Conservation (phyloP, 2,888 invertebrate genomes). For the Xestobium rufovillosum region DNA sequence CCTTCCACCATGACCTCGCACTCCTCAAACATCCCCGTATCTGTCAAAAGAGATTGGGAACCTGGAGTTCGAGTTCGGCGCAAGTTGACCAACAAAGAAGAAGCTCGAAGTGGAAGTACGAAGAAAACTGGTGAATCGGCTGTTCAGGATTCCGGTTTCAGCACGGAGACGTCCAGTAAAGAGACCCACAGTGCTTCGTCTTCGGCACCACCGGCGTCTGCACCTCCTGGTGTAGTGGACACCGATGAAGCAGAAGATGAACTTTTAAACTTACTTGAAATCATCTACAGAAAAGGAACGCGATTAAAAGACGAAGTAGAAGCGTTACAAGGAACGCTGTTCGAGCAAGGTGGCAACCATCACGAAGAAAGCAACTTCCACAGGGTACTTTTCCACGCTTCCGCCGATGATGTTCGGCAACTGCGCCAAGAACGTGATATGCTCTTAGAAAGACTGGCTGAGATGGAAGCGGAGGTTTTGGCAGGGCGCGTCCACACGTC, state of each 20-base stretch:
- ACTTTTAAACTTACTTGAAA: slow-evolving; percentile 76
- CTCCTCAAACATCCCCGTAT: slow-evolving; percentile 51
- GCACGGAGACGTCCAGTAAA: slow-evolving; percentile 80
- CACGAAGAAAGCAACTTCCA: slow-evolving; percentile 34
- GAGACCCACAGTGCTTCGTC: slow-evolving; percentile 69
- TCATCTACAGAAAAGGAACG: slow-evolving; percentile 72
- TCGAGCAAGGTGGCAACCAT: slow-evolving; percentile 28
- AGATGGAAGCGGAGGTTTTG: slow-evolving; percentile 63
- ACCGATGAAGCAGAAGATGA: slow-evolving; percentile 64
- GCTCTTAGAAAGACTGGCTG: slow-evolving; percentile 64
- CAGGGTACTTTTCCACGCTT: slow-evolving; percentile 36
- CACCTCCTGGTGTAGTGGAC: slow-evolving; percentile 34
- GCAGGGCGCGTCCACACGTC: slow-evolving; percentile 59
- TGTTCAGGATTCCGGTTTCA: slow-evolving; percentile 81
- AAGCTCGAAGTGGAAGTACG: slow-evolving; percentile 26
- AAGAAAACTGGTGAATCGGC: slow-evolving; percentile 52
- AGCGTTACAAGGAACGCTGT: slow-evolving; percentile 52
- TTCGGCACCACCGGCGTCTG: slow-evolving; percentile 47
- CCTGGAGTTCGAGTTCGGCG: slow-evolving; percentile 68
- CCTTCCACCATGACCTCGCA: slow-evolving; percentile 38
- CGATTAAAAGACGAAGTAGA: slow-evolving; percentile 52
- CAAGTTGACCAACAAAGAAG: slow-evolving; percentile 37
- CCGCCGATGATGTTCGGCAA: slow-evolving; percentile 51
- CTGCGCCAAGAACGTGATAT: slow-evolving; percentile 69
- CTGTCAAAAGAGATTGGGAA: slow-evolving; percentile 64